Conservation (phyloP, 2,797 vertebrate species). For the Halcyon smyrnensis region DNA sequence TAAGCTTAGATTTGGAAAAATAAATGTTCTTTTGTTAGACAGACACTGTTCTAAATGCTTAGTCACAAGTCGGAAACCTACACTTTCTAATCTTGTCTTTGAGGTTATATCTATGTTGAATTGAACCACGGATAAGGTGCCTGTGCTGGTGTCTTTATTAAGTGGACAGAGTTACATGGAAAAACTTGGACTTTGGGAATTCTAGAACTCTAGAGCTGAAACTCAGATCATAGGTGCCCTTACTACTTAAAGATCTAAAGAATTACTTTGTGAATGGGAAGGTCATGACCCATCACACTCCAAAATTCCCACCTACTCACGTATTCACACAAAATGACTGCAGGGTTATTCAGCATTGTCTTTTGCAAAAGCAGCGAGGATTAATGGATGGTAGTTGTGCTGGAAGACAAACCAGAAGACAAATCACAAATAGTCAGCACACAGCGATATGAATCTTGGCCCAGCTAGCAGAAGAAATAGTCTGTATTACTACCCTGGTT, state of each 20-base stretch:
- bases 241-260: not conserved
- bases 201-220: not conserved
- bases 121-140: not conserved
- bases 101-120: not conserved
- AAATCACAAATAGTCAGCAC: not conserved
- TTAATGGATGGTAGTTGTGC: not conserved
- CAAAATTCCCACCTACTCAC: not conserved
- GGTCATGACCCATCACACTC: rapidly evolving
- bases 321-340: not conserved
- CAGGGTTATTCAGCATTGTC: not conserved
- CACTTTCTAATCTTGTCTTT: not conserved
- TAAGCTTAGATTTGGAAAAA: not conserved
- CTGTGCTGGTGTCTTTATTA: not conserved
- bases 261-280: not conserved
- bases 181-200: not conserved
- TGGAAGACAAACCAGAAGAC: not conserved
- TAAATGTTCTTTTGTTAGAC: not conserved
- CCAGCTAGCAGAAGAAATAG: not conserved
- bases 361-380: not conserved
- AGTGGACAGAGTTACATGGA: not conserved
- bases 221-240: not conserved
- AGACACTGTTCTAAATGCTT: not conserved
- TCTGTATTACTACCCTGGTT: rapidly evolving
- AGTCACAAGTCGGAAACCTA: not conserved
- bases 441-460: not conserved